phyloP scores from a whole-genome alignment of 1,140 invertebrate species.

The Probaryconus sp. region DNA sequence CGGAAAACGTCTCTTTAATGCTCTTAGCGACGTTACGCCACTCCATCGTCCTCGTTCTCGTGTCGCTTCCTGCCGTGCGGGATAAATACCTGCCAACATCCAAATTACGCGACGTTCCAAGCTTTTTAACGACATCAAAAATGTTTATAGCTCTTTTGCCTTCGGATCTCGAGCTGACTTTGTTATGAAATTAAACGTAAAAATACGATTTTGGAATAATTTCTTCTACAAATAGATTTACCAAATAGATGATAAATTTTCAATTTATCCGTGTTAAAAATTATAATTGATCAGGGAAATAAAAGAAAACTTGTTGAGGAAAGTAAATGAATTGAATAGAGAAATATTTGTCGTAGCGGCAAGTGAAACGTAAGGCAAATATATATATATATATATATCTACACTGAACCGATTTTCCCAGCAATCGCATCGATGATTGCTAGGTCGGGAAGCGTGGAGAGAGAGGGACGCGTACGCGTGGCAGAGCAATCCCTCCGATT shows the following conservation, averaged over 20 bases:
- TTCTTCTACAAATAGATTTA: too few species aligned
- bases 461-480: conserved; percentile 49
- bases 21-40: conserved; percentile 74
- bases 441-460: conserved; percentile 54
- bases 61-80: conserved; percentile 68
- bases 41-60: conserved; percentile 56
- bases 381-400: conserved; percentile 45
- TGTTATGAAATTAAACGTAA: too few species aligned
- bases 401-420: conserved; percentile 57
- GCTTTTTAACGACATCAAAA: conserved; percentile 38
- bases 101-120: conserved; percentile 67
- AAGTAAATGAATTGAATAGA: conserved; percentile 40
- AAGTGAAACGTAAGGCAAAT: conserved; percentile 58
- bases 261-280: conserved; percentile 21
- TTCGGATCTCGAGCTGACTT: too few species aligned
- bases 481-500: conserved; percentile 69
- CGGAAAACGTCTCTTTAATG: conserved; percentile 78
- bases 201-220: too few species aligned
- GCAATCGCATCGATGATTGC: conserved; percentile 62
- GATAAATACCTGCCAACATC: conserved; percentile 75
- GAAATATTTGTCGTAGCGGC: conserved; percentile 41
- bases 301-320: too few species aligned
- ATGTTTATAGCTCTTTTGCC: conserved; percentile 18
- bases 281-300: conserved; percentile 38
- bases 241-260: too few species aligned